Base-by-base conservation (phyloP, 1,140 invertebrate species). In the Brachionus asplanchnoidis region DNA sequence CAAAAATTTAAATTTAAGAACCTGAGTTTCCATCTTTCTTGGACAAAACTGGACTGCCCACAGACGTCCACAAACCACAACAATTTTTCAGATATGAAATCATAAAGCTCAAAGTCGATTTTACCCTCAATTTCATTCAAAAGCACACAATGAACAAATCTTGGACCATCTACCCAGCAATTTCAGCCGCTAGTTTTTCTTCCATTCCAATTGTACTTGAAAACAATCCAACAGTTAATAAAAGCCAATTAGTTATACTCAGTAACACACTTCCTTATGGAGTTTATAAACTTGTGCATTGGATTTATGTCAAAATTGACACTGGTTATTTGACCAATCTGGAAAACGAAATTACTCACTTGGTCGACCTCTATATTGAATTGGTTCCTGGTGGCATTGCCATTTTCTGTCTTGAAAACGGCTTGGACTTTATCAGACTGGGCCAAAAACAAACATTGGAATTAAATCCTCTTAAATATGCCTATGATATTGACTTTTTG, bases 401-500 rank as follows among this genome's bases (percentile, higher is more conserved):
- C 11, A 20, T 82, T 66, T 82, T 82, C 20, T 26, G 50, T 60
- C 40, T 82, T 1, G 32, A 65, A 68, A 66, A 66, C 26, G 79
- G 79, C 32, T 26, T 82, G 9, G 42, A 66, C 20, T 65, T 65
- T 42, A 2, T 68, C 6, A 42, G 32, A 68, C 11, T 82, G 17
- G 79, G 79, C 1, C 17, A 65, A 42, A 82, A 82, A 36, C 79
- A 82, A 44, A 68, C 3, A 3, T 4, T 82, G 1, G 79, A 82
- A 32, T 12, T 82, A 23, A 82, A 82, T 14, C 79, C 79, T 17
- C 28, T 82, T 11, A 68, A 44, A 40, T 68, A 82, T 65, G 36
- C 79, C 6, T 82, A 82, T 20, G 79, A 82, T 40, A 82, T 82
- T 32, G 79, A 82, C 20, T 40, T 44, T 20, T 42, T 82, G 12